Conservation (phyloP, 2,113 vertebrate species). For the Colossoma macropomum region DNA sequence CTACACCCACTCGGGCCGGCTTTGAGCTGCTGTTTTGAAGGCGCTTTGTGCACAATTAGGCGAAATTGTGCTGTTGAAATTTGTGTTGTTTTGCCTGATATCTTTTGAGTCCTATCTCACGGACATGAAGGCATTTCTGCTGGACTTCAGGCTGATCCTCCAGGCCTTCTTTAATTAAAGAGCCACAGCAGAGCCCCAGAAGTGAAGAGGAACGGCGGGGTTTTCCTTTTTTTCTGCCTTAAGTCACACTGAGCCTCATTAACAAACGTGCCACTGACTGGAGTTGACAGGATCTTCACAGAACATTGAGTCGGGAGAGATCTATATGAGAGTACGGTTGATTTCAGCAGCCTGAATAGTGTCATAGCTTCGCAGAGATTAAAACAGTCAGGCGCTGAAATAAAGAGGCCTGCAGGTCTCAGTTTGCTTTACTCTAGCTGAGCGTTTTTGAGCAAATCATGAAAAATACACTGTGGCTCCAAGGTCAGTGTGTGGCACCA, state of each 20-base stretch:
- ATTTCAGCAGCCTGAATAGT: background rate
- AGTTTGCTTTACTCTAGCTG: background rate
- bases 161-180: constrained; percentile 59
- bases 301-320: background rate
- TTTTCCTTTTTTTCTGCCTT: constrained; percentile 15
- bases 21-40: background rate
- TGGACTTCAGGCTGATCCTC: constrained; percentile 28
- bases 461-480: background rate
- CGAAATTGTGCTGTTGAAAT: background rate
- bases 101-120: background rate
- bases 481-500: background rate
- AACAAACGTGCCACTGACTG: constrained; percentile 46
- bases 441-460: background rate
- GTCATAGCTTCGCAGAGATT: background rate
- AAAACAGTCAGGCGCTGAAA: background rate
- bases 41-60: constrained; percentile 9
- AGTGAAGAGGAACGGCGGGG: background rate
- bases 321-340: too few species aligned
- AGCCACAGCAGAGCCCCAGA: constrained; percentile 36
- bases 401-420: background rate
- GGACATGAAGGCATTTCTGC: constrained; percentile 19
- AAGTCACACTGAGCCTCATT: constrained; percentile 39
- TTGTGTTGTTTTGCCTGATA: constrained; percentile 9
- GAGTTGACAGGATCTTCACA: constrained; percentile 15
- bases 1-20: background rate